Evolutionary conservation across 1,140 invertebrate genomes (phyloP), one percentile per base, ranked within the genome.

Genomic region (Drosophila mojavensis): DNA sequence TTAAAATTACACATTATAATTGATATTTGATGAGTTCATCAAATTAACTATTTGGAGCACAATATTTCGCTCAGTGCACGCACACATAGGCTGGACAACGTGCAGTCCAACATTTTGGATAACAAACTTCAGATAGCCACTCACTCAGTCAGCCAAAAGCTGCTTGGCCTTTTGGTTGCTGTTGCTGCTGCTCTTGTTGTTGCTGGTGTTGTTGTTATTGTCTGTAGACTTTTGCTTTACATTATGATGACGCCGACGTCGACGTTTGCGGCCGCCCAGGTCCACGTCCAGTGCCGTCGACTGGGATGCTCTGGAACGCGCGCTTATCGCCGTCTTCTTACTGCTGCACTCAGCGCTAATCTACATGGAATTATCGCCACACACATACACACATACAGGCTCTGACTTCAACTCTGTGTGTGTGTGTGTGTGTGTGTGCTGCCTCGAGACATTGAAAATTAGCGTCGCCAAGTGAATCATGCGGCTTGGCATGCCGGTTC

Each of bases 271-370:
- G 70, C 70, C 70, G 64, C 70, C 70, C 70, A 68, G 67, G 60
- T 75, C 61, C 30, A 24, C 17, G 33, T 39, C 17, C 43, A 48
- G 15, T 36, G 63, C 36, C 69, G 15, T 66, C 53, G 36, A 39
- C 48, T 72, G 47, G 61, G 67, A 75, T 70, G 60, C 73, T 69
- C 65, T 70, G 75, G 75, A 68, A 77, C 70, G 63, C 64, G 58
- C 62, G 58, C 63, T 75, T 78, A 71, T 75, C 76, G 72, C 45
- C 76, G 75, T 67, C 72, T 78, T 75, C 67, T 79, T 75, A 75
- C 67, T 75, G 85, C 85, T 89, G 84, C 84, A 89, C 84, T 89
- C 84, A 89, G 67, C 78, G 68, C 81, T 89, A 89, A 89, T 89
- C 84, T 90, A 70, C 80, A 71, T 69, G 78, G 75, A 79, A 88